Conservation (phyloP, 2,888 invertebrate genomes). For the Exocentrus adspersus region DNA sequence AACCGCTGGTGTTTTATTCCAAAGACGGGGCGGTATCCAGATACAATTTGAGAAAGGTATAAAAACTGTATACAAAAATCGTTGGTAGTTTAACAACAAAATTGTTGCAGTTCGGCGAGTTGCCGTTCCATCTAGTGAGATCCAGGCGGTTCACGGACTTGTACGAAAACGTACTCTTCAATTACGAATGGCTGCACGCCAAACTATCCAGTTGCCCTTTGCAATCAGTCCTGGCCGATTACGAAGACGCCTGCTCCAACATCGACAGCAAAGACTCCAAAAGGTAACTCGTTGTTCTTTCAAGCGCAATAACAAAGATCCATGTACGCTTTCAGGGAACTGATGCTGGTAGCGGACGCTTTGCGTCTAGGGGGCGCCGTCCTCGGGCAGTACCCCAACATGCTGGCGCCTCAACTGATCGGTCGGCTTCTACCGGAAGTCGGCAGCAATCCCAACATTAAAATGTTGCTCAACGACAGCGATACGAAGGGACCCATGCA, state of each 20-base stretch:
- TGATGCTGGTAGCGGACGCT: constrained; percentile 93
- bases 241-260: constrained; percentile 89
- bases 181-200: constrained; percentile 97
- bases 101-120: constrained; percentile 82
- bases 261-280: constrained; percentile 85
- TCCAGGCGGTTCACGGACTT: constrained; percentile 91
- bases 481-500: constrained; percentile 88
- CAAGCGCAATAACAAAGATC: too few relatives aligned
- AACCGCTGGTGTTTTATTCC: constrained; percentile 89
- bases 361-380: constrained; percentile 94
- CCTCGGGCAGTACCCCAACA: constrained; percentile 89
- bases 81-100: not conserved
- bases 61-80: not conserved
- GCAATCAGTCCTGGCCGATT: constrained; percentile 93
- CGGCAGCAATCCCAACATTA: constrained; percentile 81
- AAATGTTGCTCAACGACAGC: constrained; percentile 89
- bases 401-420: constrained; percentile 94
- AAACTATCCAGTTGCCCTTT: constrained; percentile 95
- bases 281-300: too few relatives aligned
- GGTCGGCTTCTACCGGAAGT: constrained; percentile 94
- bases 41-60: constrained; percentile 93
- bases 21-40: constrained; percentile 90
- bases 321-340: constrained; percentile 79
- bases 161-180: constrained; percentile 92
- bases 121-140: constrained; percentile 94